Percentiles rank a stretch among this genome's conserved stretches.
Conservation (phyloP, 2,113 vertebrate species). For the Trogon melanurus region DNA sequence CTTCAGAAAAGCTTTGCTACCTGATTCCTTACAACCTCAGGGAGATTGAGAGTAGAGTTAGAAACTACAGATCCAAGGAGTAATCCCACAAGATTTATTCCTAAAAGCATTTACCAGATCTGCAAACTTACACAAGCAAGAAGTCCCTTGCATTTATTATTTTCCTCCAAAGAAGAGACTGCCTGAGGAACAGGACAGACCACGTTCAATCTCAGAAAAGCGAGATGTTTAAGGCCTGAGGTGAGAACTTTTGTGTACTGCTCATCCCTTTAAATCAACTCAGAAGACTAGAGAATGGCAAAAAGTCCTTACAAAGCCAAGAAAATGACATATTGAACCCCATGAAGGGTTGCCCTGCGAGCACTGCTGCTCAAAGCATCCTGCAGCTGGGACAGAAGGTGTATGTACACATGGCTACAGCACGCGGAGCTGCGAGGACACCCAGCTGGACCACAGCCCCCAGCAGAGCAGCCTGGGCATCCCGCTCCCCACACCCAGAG, state of each 20-base stretch:
- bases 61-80: not conserved
- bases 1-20: not conserved
- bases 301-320: not conserved
- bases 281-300: not conserved
- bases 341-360: rapidly evolving
- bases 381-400: not conserved
- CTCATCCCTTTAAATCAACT: not conserved
- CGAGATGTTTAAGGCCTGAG: not conserved
- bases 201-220: rapidly evolving
- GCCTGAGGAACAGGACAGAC: not conserved
- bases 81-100: not conserved
- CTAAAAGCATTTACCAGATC: not conserved
- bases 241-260: rapidly evolving
- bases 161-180: not conserved
- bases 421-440: not conserved
- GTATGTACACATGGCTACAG: not conserved
- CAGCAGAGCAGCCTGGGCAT: not conserved
- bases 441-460: not conserved
- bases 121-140: not conserved
- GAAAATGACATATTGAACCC: rapidly evolving
- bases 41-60: not conserved
- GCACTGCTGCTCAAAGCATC: not conserved
- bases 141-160: rapidly evolving
- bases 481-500: too few species aligned
- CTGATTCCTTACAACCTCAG: not conserved